Base-by-base conservation (phyloP, 1,140 invertebrate genomes). In the Drosophila sp. region DNA sequence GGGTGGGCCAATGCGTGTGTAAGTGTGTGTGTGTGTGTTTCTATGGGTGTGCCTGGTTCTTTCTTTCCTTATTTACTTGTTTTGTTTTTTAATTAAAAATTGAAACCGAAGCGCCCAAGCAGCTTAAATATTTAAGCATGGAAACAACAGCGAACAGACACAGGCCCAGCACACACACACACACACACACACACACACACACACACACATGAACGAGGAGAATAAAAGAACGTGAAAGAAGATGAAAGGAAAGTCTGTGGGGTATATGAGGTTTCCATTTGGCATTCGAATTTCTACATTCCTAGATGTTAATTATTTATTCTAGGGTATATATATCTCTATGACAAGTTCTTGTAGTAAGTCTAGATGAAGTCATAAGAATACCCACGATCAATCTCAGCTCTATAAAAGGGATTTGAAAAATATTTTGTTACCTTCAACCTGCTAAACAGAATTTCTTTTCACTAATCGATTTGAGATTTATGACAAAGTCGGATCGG, bases 11-110 rank as follows among this genome's bases (percentile, higher is more conserved):
- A 29, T 64, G 32, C 23, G 58, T 65, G 23, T 60, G 29, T 71
- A 6, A 7, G 17, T 25, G 5, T 47, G 25, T 61, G 25, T 29
- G 44, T 60, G n/a, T 72, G 32, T 47, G 6, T 32, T 56, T 62
- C 11, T 6, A 40, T 56, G 33, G 66, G 30, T 67, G 5, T 38
- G 25, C 40, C 41, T 44, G 38, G 25, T 40, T 64, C 32, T 62
- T 50, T 4, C 23, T 63, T 65, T 69, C 29, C 7, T 60, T 57
- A 68, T 66, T 47, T 33, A 47, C 57, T 64, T 64, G 58, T 17
- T 75, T 79, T 75, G 61, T 72, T 80, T 72, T 66, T 63, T 70
- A 72, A 80, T 83, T 66, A 84, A 84, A 83, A 79, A 79, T 84
- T 72, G n/a, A 79, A 76, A 76, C 72, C 70, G 60, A 70, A 76